Base-by-base conservation (phyloP, 2,113 vertebrate species). In the Centropristis striata region DNA sequence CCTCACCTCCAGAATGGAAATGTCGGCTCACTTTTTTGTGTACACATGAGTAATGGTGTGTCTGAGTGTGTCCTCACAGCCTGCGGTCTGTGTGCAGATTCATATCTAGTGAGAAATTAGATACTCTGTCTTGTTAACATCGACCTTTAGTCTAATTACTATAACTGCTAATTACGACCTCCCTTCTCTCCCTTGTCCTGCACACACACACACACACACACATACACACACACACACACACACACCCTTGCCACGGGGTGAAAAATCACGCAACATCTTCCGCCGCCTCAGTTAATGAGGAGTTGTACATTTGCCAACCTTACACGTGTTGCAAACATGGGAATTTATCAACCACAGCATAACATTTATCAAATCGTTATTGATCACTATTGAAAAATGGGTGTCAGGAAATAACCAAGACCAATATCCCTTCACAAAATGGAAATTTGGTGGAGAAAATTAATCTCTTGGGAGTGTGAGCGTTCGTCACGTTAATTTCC, bases 121-220 rank as follows among this genome's bases (percentile, higher is more conserved):
- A 81, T 81, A 83, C 81, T 83, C 60, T 58, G 77, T 87, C 92
- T 91, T 87, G 86, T 93, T 92, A 94, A 90, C 88, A 85, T 20
- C 39, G 84, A 91, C 91, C 90, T 93, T 92, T 86, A 78, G 55
- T 76, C 71, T 87, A 90, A 93, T 92, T 92, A 92, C 68, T 75
- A 47, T 69, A 81, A 85, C 77, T 85, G 83, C 83, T 83, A 88
- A 86, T 88, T 90, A 79, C 21, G 36, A 74, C 65, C 84, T 75
- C 58, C 8, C 16, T 13, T 23, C 20, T 37, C 16, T 42, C 39
- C 27, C 1, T 14, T 55, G 15, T 54, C 36, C 70, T 74, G 27
- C 54, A 47, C 47, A 41, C 27, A 13, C 71, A 51, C 10, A 57
- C 66, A 44, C 37, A 70, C 49, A 32, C 46, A 28, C 75, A 23